A percentile compares a stretch with the other conserved stretches of the same genome.
phyloP scores from a whole-genome alignment of 2,113 vertebrate species.

The Phylloscopus trochiloides region DNA sequence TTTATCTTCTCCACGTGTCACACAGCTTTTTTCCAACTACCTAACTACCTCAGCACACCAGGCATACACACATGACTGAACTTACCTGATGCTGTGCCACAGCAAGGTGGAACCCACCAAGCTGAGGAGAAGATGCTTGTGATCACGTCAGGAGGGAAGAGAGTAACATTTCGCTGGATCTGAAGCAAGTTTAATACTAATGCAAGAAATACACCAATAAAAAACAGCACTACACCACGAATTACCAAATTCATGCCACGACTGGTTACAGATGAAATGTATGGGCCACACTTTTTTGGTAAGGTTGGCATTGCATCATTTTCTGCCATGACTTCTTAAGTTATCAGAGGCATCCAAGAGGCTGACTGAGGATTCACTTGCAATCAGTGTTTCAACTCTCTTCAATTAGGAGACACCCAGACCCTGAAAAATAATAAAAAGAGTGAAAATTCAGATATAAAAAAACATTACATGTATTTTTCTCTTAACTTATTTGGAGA shows the following conservation, averaged over 20 bases:
- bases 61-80: not conserved
- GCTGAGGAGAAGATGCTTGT: conserved; percentile 93
- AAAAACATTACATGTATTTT: not conserved
- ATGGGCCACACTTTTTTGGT: conserved; percentile 76
- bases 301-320: conserved; percentile 61
- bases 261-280: conserved; percentile 85
- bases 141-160: conserved; percentile 95
- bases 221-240: conserved; percentile 87
- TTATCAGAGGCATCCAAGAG: conserved; percentile 43
- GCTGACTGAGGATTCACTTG: not conserved
- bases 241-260: conserved; percentile 86
- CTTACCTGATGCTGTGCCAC: conserved; percentile 91
- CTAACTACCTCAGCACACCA: not conserved
- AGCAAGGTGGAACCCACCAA: conserved; percentile 95
- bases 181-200: conserved; percentile 94
- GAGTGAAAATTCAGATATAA: not conserved
- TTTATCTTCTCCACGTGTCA: not conserved
- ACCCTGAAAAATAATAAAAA: conserved; percentile 64
- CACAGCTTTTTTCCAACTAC: not conserved
- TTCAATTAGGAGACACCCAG: conserved; percentile 59
- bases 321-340: conserved; percentile 79
- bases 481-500: not conserved
- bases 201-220: conserved; percentile 90
- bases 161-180: conserved; percentile 93
- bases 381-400: not conserved